Conservation (phyloP, 2,797 vertebrate genomes). For the Acipenser ruthenus region DNA sequence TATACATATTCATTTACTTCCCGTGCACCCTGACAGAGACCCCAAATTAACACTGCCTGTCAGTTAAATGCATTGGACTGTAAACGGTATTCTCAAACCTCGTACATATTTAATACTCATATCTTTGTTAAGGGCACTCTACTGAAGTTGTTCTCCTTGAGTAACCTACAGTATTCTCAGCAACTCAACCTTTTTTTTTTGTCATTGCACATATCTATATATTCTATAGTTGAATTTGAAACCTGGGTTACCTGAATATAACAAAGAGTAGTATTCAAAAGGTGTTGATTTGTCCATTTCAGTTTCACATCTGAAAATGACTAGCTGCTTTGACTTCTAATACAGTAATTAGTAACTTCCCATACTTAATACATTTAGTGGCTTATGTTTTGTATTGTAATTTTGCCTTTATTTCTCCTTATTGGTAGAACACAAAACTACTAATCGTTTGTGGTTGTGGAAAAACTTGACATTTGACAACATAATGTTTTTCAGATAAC, state of each 20-base stretch:
- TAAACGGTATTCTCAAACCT: background rate
- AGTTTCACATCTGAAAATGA: background rate
- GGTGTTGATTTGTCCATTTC: background rate
- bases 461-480: too few species aligned
- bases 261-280: background rate
- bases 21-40: background rate
- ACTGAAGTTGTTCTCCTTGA: background rate
- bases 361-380: too few species aligned
- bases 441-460: too few species aligned
- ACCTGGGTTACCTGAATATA: background rate
- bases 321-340: background rate
- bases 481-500: too few species aligned
- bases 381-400: too few species aligned
- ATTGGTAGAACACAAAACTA: too few species aligned
- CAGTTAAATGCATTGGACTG: background rate
- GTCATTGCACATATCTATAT: background rate
- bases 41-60: background rate
- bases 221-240: background rate
- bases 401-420: too few species aligned
- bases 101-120: conserved; percentile 1
- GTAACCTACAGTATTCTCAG: background rate
- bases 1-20: background rate
- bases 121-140: background rate
- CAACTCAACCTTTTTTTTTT: background rate
- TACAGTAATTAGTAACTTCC: too few species aligned